Evolutionary conservation across 1,140 invertebrate species (phyloP), one percentile per base, ranked within the genome.

Genomic region (Drosophila hydei): DNA sequence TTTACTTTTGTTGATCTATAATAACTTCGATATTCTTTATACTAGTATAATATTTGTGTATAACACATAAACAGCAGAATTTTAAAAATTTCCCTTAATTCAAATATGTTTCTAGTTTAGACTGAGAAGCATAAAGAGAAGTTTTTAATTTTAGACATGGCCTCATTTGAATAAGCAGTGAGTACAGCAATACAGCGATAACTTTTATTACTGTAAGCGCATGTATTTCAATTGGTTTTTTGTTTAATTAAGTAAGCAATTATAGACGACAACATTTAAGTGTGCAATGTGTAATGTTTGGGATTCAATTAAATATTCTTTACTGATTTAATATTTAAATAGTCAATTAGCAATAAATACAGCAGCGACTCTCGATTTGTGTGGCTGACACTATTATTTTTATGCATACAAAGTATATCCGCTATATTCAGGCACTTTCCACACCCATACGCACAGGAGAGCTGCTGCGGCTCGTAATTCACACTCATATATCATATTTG

Each of bases 391-490:
- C 21, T 9, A 33, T 7, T 33, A 12, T 33, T 12, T 33, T 1
- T 12, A 11, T 36, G 33, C 7, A 36, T 8, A 2, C 4, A 11
- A 2, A 8, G 11, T 30, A 30, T 14, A 40, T 40, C 4, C n/a
- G 38, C 14, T 8, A 16, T 16, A 6, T 40, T 40, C 14, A 40
- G 65, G 40, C 48, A 18, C 51, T 73, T 43, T 60, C 38, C 38
- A 76, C 64, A 58, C 77, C 79, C 72, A 73, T 72, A 62, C n/a
- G n/a, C 45, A 43, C 25, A 54, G 52, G 30, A 3, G 83, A 87
- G 83, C 75, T 88, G 83, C 19, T 69, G 38, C 42, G 58, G 59
- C 8, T 63, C 60, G 83, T 87, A 89, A 76, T 68, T 87, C 78
- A 83, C 88, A 67, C 19, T 54, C 63, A 61, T 50, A 60, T 77